A percentile compares a stretch with the other conserved stretches of the same genome.
phyloP scores from a whole-genome alignment of 2,113 vertebrate genomes.

The Hippocampus zosterae region DNA sequence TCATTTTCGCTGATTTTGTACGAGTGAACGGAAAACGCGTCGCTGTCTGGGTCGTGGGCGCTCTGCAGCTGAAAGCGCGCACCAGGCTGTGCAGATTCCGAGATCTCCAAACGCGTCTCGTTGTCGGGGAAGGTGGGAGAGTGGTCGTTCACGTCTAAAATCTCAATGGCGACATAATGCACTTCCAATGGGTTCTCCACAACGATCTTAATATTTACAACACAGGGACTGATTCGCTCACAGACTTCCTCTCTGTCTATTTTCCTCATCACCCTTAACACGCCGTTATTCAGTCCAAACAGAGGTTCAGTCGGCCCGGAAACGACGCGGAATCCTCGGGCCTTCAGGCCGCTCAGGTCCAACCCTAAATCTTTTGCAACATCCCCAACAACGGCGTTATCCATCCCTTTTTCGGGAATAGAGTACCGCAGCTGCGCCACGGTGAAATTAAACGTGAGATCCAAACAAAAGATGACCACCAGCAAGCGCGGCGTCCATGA shows the following conservation, averaged over 20 bases:
- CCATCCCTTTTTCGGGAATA: conserved; percentile 46
- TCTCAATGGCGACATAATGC: conserved; percentile 75
- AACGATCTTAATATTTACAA: conserved; percentile 64
- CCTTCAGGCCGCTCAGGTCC: conserved; percentile 31
- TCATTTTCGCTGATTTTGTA: conserved; percentile 71
- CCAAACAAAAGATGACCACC: conserved; percentile 31
- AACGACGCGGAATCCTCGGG: conserved; percentile 53
- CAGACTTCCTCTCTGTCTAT: conserved; percentile 68
- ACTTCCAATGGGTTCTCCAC: conserved; percentile 75
- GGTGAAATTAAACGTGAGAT: conserved; percentile 16
- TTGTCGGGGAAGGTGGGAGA: conserved; percentile 58
- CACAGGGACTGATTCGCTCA: conserved; percentile 44
- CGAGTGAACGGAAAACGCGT: conserved; percentile 59
- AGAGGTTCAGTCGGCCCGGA: conserved; percentile 44
- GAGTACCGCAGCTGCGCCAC: conserved; percentile 57
- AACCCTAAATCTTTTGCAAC: conserved; percentile 63
- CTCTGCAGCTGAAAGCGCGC: conserved; percentile 72
- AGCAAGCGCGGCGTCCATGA: conserved; percentile 13
- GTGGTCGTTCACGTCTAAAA: conserved; percentile 79
- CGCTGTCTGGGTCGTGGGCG: conserved; percentile 72
- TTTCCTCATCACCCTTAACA: conserved; percentile 39
- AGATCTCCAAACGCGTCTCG: conserved; percentile 63
- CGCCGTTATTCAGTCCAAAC: conserved; percentile 41
- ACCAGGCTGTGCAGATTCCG: conserved; percentile 62
- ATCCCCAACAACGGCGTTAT: conserved; percentile 53